These are phyloP conservation scores for Euura saliciscinereae DNA, from an alignment of 1,140 invertebrate genomes.

Conservation along the genomic window DNA sequence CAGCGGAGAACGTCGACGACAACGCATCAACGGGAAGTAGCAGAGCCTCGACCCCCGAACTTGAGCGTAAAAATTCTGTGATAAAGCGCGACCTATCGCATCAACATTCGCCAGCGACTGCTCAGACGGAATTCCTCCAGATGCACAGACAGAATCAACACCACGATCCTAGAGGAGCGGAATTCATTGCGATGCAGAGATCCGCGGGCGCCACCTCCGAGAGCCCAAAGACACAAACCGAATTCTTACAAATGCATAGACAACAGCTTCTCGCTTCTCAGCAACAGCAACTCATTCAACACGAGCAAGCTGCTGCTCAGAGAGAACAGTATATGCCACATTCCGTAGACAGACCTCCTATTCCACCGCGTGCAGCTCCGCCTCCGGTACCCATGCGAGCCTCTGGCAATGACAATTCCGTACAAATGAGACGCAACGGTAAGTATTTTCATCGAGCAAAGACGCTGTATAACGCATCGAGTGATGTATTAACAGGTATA, in stretches of 20 bases:
- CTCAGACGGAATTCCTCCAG: constrained; percentile 52
- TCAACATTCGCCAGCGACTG: constrained; percentile 36
- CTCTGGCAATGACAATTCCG: constrained; percentile 48
- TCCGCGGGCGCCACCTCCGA: constrained; percentile 16
- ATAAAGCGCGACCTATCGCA: constrained; percentile 48
- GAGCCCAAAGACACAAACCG: constrained; percentile 36
- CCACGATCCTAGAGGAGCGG: constrained; percentile 30
- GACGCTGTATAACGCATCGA: no score
- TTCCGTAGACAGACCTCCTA: constrained; percentile 61
- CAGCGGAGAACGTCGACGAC: constrained; percentile 47
- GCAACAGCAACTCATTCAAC: constrained; percentile 41
- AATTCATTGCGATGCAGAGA: constrained; percentile 37
- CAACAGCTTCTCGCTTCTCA: constrained; percentile 36
- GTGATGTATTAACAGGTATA: neutral
- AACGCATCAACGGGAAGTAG: constrained; percentile 55
- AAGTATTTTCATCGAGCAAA: neutral
- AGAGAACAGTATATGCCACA: constrained; percentile 40
- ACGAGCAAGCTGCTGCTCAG: constrained; percentile 37
- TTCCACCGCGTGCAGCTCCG: constrained; percentile 62
- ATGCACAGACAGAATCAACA: constrained; percentile 51
- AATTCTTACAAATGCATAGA: constrained; percentile 46
- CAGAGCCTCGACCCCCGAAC: constrained; percentile 59
- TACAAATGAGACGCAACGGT: constrained; percentile 51
- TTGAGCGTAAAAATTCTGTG: constrained; percentile 56
- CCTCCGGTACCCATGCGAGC: constrained; percentile 59